Percentiles rank a stretch among this genome's conserved stretches.
Evolutionary conservation across 2,113 vertebrate species (phyloP).

Genomic region (Probosciger aterrimus): DNA sequence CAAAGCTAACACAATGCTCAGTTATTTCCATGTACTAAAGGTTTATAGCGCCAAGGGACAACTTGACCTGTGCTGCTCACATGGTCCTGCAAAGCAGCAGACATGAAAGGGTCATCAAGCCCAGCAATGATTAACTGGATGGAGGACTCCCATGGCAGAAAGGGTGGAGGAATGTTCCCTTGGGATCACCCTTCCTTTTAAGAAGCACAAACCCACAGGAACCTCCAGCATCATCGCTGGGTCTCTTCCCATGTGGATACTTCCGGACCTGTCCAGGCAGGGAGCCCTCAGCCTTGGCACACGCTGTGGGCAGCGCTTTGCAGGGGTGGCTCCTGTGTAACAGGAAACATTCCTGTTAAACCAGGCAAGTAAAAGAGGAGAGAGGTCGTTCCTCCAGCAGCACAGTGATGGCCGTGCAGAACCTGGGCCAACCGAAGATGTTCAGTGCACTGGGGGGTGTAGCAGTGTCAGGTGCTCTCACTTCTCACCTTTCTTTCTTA

Average conservation of each 20-base stretch:
- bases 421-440: fast-evolving
- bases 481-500: background rate
- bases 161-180: background rate
- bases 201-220: background rate
- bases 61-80: background rate
- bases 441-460: fast-evolving
- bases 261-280: background rate
- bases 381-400: background rate
- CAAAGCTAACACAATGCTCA: fast-evolving
- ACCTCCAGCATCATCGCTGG: fast-evolving
- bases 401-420: fast-evolving
- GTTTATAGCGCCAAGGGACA: background rate
- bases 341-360: background rate
- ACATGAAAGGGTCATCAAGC: background rate
- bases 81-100: background rate
- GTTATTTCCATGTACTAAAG: background rate
- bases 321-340: background rate
- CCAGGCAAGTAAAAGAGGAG: background rate
- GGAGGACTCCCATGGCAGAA: background rate
- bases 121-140: background rate
- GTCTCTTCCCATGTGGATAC: background rate
- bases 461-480: background rate
- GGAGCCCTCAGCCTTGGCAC: background rate
- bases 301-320: background rate
- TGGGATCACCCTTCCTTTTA: background rate